Percentiles rank a stretch among this genome's conserved stretches.
Conservation (phyloP, 2,797 vertebrate species). For the Potorous gilbertii region DNA sequence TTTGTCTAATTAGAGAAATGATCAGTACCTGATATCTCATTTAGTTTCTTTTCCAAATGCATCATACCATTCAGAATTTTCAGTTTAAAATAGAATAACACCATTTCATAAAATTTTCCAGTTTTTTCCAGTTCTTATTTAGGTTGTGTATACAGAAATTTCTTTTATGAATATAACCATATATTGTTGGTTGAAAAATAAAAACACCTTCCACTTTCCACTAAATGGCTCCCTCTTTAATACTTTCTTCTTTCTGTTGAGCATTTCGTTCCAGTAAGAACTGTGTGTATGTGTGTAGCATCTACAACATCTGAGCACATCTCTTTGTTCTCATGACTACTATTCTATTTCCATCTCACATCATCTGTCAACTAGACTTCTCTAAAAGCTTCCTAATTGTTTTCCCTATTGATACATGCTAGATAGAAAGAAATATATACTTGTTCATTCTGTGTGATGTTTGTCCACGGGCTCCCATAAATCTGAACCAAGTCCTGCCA, state of each 20-base stretch:
- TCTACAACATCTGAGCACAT: neutral
- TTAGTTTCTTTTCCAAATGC: constrained; percentile 47
- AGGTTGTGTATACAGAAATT: constrained; percentile 78
- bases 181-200: too few relatives aligned
- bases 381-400: neutral
- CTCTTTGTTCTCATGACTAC: neutral
- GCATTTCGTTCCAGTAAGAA: too few relatives aligned
- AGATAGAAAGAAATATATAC: neutral
- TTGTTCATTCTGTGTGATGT: neutral
- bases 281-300: too few relatives aligned
- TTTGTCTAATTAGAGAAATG: constrained; percentile 47
- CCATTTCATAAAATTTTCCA: constrained; percentile 76
- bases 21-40: constrained; percentile 64
- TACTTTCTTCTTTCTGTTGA: too few relatives aligned
- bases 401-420: neutral
- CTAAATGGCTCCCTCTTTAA: too few relatives aligned
- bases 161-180: neutral
- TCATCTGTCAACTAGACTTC: neutral
- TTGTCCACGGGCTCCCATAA: neutral
- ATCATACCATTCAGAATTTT: constrained; percentile 64
- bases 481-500: neutral
- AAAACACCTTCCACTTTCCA: too few relatives aligned
- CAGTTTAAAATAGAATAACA: constrained; percentile 80
- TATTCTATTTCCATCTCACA: neutral
- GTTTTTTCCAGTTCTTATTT: constrained; percentile 75